phyloP scores from a whole-genome alignment of 2,888 invertebrate genomes.

The Sarcophaga subvicina region DNA sequence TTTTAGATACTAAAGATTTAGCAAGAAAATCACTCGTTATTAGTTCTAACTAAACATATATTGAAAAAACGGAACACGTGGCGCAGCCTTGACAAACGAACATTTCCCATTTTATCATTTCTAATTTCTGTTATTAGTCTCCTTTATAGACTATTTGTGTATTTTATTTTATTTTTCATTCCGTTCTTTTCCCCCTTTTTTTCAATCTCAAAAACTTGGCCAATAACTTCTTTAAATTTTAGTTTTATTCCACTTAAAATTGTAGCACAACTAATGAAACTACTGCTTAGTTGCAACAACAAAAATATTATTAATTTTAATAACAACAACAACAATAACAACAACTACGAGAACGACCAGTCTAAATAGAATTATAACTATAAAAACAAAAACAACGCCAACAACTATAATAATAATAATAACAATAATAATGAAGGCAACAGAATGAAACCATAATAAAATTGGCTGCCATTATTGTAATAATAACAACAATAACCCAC shows the following conservation, averaged over 20 bases:
- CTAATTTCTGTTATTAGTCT: too few species aligned
- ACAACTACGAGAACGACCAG: not conserved
- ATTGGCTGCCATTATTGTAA: conserved; percentile 55
- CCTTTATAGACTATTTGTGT: too few species aligned
- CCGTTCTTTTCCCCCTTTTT: too few species aligned
- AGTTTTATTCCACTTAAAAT: too few species aligned
- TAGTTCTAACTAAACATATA: too few species aligned
- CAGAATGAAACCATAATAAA: conserved; percentile 35
- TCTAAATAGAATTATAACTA: conserved; percentile 7
- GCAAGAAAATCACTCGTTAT: too few species aligned
- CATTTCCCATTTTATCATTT: too few species aligned
- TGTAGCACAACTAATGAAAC: conserved; percentile 28
- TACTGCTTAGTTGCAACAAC: conserved; percentile 10
- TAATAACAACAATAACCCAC: conserved; percentile 36
- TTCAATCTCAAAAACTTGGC: too few species aligned
- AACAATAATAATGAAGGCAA: not conserved
- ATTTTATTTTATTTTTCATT: too few species aligned
- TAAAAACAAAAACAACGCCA: conserved; percentile 4
- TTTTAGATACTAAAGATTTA: too few species aligned
- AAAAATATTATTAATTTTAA: conserved; percentile 39
- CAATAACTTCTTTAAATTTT: not conserved
- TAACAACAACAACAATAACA: conserved; percentile 36
- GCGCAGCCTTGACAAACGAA: too few species aligned
- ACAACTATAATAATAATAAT: conserved; percentile 5
- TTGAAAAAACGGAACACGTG: too few species aligned